Evolutionary conservation across 1,140 invertebrate species (phyloP).

Genomic region (Elymnias hypermnestra): DNA sequence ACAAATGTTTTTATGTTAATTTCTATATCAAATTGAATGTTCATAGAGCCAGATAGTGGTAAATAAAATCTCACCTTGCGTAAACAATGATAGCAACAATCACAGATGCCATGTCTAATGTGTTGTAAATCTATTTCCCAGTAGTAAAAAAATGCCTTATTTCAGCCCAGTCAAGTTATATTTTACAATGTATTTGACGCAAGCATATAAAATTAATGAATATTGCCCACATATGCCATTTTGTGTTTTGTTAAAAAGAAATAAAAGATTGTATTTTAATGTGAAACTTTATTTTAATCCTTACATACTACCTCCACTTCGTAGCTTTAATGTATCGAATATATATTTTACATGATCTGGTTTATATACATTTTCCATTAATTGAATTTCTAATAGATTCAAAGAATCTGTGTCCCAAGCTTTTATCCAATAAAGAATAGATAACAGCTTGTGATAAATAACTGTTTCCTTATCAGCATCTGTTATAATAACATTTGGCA

Average conservation of each 20-base stretch:
- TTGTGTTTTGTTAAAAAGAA: conserved; percentile 31
- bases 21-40: no score
- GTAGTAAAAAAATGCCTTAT: no score
- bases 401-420: conserved; percentile 61
- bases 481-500: conserved; percentile 58
- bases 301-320: conserved; percentile 35
- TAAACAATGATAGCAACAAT: no score
- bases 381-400: conserved; percentile 61
- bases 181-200: no score
- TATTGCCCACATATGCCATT: conserved; percentile 11
- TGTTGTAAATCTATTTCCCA: no score
- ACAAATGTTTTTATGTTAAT: no score
- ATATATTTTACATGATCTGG: conserved; percentile 53
- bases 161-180: no score
- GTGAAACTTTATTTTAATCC: conserved; percentile 10
- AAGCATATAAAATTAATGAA: conserved; percentile 11
- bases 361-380: conserved; percentile 51
- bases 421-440: conserved; percentile 65
- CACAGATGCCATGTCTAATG: no score
- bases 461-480: conserved; percentile 33
- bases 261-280: conserved; percentile 13
- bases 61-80: no score
- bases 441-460: conserved; percentile 58
- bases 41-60: no score
- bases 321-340: conserved; percentile 51